Conservation (phyloP, 2,888 invertebrate genomes). For the Dexiosoma caninum region DNA sequence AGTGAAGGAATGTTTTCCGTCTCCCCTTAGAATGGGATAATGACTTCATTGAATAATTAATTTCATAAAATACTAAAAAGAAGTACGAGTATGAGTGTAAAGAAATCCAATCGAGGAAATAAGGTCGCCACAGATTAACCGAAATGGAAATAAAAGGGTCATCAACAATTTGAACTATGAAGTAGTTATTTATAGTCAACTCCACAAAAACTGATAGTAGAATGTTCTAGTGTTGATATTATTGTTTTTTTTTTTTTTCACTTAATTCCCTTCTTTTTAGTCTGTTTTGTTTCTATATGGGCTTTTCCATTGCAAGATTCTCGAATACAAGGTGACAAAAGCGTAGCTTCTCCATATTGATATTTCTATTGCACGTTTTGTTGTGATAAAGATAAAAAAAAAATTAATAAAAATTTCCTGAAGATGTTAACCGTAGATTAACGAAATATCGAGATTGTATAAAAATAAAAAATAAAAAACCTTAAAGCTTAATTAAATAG, state of each 20-base stretch:
- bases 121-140: conserved; percentile 19
- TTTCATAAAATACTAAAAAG: conserved; percentile 18
- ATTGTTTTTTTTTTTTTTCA: not conserved
- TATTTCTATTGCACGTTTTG: too few relatives aligned
- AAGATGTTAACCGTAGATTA: too few relatives aligned
- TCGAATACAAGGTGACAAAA: too few relatives aligned
- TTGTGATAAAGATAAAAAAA: too few relatives aligned
- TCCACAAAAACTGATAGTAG: not conserved
- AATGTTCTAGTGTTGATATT: not conserved
- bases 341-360: too few relatives aligned
- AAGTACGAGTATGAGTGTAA: not conserved
- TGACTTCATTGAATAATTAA: conserved; percentile 11
- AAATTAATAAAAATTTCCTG: too few relatives aligned
- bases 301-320: too few relatives aligned
- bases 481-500: too few relatives aligned
- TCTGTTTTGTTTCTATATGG: not conserved
- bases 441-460: too few relatives aligned
- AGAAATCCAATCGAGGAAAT: conserved; percentile 45
- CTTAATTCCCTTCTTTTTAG: not conserved
- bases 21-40: too few relatives aligned
- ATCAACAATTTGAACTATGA: conserved; percentile 36
- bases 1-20: too few relatives aligned
- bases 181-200: not conserved
- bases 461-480: too few relatives aligned
- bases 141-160: conserved; percentile 32